Base-by-base conservation (phyloP, 2,888 invertebrate genomes). In the Ophioninae sp. region DNA sequence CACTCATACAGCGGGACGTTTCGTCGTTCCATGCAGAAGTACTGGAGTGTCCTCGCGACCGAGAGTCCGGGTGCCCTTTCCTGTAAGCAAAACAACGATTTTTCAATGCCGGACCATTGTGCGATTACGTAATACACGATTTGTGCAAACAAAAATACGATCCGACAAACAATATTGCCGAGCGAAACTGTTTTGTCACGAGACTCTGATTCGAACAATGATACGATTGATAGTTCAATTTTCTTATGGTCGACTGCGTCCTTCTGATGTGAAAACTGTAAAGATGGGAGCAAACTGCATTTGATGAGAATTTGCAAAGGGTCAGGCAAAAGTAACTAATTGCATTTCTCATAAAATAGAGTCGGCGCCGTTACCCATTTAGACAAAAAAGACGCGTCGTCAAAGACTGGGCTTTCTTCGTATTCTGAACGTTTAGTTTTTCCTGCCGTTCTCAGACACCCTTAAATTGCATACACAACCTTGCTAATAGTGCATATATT, bases 11-110 rank as follows among this genome's bases (percentile, higher is more conserved):
- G 76, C 82, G 44, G 77, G 79, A 77, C 79, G 81, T 61, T 78
- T 79, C 44, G 79, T 82, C 20, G 64, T 74, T 65, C 85, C 81
- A 57, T 78, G 81, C 65, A 86, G 85, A 69, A 81, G 78, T 7
- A 81, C 77, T 7, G 17, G 10, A 20, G 23, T 85, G 3, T 37
- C 30, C 20, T 69, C 82, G 74, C 83, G 72, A 61, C 88, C 88
- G 6, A 80, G 83, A 59, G 81, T 79, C 72, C 85, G 84, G 80
- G n/a, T 87, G 70, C 69, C 87, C 5, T 81, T 87, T n/a, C 7
- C 77, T 57, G 88, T 87, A 84, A 87, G 87, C 62, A 74, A 59
- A 70, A 80, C 79, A 50, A 0, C 10, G 8, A 74, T n/a, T 77
- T 64, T 59, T 68, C 68, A 64, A 65, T 76, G 17, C 37, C 56